Conservation (phyloP, 2,888 invertebrate genomes). For the Aleiodes alternator region DNA sequence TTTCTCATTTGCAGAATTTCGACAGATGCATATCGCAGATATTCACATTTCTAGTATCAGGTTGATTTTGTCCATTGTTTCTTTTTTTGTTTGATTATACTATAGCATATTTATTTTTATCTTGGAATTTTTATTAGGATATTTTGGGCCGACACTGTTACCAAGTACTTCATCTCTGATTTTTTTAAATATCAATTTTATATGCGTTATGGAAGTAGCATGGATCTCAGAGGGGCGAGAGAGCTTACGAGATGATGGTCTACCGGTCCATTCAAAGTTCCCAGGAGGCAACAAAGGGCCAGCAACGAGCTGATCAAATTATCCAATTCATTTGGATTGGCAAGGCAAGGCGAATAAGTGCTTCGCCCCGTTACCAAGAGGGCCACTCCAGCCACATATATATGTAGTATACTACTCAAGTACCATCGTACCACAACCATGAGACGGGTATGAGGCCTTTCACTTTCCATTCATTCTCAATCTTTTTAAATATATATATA, state of each 20-base stretch:
- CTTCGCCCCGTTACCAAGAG: constrained; percentile 70
- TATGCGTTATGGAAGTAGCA: constrained; percentile 47
- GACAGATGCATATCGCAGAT: no score
- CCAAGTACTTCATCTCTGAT: constrained; percentile 51
- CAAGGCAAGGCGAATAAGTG: constrained; percentile 69
- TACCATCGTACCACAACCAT: constrained; percentile 64
- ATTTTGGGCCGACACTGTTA: no score
- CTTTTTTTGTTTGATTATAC: no score
- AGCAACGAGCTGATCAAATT: constrained; percentile 76
- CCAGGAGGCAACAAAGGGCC: constrained; percentile 75
- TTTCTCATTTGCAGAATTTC: no score
- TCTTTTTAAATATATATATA: constrained; percentile 10
- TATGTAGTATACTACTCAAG: constrained; percentile 52
- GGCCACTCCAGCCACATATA: constrained; percentile 61
- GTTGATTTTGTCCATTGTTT: no score
- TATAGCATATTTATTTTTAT: no score
- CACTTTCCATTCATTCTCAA: constrained; percentile 35
- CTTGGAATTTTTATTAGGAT: no score
- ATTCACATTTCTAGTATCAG: no score
- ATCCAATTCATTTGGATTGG: constrained; percentile 76
- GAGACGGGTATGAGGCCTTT: constrained; percentile 58
- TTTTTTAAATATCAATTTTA: constrained; percentile 59
- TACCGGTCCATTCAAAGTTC: constrained; percentile 73
- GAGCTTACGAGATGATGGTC: constrained; percentile 67
- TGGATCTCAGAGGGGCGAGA: constrained; percentile 38